Evolutionary conservation across 2,888 invertebrate genomes (phyloP).

Genomic region (Ophraella communa): DNA sequence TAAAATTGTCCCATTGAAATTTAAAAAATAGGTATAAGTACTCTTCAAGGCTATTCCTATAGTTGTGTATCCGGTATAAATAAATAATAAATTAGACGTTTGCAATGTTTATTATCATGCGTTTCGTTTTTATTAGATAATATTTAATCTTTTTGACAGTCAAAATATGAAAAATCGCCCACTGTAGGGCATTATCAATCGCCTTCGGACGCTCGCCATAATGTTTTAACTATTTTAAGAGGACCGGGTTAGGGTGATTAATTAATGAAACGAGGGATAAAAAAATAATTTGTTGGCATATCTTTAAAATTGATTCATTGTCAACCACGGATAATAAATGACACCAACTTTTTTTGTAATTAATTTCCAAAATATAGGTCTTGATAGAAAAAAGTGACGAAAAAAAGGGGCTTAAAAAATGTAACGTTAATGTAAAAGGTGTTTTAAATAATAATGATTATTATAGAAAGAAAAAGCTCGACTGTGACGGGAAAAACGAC

Average conservation of each 20-base stretch:
- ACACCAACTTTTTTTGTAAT: too few species aligned
- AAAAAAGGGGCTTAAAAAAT: too few species aligned
- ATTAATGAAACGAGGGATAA: too few species aligned
- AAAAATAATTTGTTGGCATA: too few species aligned
- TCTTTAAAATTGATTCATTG: too few species aligned
- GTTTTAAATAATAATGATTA: too few species aligned
- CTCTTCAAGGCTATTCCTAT: background rate
- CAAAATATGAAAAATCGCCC: conserved; percentile 2
- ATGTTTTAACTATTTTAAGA: background rate
- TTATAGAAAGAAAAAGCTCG: too few species aligned
- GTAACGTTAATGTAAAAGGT: too few species aligned
- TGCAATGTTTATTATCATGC: background rate
- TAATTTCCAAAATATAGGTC: too few species aligned
- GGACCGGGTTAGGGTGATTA: background rate
- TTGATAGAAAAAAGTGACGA: too few species aligned
- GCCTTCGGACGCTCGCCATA: conserved; percentile 12
- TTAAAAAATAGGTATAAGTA: background rate
- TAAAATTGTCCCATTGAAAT: background rate
- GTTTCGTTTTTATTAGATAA: background rate
- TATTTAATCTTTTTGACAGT: background rate
- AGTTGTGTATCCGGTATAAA: background rate
- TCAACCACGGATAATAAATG: too few species aligned
- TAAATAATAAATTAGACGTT: background rate
- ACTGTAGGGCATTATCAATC: background rate
- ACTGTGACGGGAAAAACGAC: too few species aligned